These are phyloP conservation scores for Elephantulus edwardii DNA, from an alignment of 2,113 vertebrate genomes.

Conservation along the genomic window DNA sequence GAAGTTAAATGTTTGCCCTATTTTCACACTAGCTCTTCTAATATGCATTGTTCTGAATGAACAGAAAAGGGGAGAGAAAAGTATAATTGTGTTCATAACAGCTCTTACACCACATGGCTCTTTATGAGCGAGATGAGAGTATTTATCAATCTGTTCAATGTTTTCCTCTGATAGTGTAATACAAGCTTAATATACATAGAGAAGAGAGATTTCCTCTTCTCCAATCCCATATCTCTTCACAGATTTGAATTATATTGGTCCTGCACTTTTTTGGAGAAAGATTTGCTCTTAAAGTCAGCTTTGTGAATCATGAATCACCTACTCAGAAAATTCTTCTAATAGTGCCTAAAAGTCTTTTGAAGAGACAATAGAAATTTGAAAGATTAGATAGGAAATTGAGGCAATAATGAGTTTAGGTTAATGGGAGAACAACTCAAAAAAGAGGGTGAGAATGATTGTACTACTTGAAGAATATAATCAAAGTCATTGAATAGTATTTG, in stretches of 20 bases:
- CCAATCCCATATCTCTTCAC: not conserved
- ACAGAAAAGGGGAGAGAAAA: not conserved
- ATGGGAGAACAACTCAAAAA: too few relatives aligned
- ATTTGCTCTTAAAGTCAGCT: not conserved
- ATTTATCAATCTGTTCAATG: not conserved
- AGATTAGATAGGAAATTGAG: too few relatives aligned
- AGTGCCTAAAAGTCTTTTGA: not conserved
- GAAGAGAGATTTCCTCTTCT: not conserved
- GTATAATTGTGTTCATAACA: not conserved
- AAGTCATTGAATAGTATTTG: too few relatives aligned
- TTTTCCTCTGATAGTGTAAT: conserved; percentile 26
- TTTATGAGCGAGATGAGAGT: conserved; percentile 3
- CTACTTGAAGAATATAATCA: too few relatives aligned
- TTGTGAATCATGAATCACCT: conserved; percentile 12
- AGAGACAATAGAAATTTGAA: too few relatives aligned
- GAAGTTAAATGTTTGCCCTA: conserved; percentile 23
- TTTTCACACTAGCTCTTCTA: not conserved
- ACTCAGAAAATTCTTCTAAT: conserved; percentile 8
- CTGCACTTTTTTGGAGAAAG: not conserved
- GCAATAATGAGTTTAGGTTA: too few relatives aligned
- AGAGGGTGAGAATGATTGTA: too few relatives aligned
- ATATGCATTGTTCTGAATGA: conserved; percentile 36
- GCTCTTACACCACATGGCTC: not conserved
- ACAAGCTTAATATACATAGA: not conserved
- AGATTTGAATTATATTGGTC: not conserved